Conservation (phyloP, 2,888 invertebrate species). For the Limulus polyphemus region DNA sequence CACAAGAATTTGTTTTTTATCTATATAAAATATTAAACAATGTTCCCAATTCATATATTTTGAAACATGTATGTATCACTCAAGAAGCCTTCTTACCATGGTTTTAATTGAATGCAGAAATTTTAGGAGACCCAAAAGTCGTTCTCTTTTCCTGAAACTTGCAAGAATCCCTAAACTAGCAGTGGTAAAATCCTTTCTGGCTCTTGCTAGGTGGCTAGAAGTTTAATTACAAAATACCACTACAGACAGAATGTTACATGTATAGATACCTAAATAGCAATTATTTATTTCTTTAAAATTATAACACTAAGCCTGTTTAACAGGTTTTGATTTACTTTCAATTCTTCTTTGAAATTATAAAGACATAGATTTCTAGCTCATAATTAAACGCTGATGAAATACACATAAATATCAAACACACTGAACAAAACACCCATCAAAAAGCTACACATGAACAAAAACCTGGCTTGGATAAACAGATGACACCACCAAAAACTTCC, state of each 20-base stretch:
- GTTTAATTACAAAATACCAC: neutral
- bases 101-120: constrained; percentile 68
- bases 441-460: no score
- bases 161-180: constrained; percentile 79
- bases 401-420: no score
- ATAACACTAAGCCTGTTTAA: no score
- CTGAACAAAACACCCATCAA: no score
- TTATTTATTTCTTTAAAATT: neutral
- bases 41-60: neutral
- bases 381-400: no score
- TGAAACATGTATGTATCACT: no score
- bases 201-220: constrained; percentile 46
- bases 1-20: neutral
- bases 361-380: no score
- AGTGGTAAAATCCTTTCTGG: constrained; percentile 67
- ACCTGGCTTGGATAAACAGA: no score
- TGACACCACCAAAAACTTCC: no score
- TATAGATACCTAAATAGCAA: neutral
- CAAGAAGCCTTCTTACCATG: constrained; percentile 44
- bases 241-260: no score
- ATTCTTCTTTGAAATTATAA: no score
- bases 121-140: constrained; percentile 62
- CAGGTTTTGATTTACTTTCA: no score
- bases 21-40: neutral
- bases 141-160: constrained; percentile 76